Percentiles rank a stretch among this genome's conserved stretches.
Evolutionary conservation across 1,140 invertebrate species (phyloP).

Genomic region (Odontomachus brunneus): DNA sequence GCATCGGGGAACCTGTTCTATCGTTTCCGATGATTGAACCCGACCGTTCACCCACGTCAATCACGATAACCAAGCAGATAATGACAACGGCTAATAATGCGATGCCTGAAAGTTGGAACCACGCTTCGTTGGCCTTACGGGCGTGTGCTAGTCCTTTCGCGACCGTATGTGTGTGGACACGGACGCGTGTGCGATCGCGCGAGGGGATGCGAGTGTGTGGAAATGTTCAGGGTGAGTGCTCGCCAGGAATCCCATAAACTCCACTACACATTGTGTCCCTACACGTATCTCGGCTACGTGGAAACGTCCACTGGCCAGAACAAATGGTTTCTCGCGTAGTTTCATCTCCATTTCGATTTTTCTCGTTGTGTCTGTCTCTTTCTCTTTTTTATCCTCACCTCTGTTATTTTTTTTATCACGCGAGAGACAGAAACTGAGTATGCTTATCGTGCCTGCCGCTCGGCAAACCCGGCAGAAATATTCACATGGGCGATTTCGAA

Average conservation of each 20-base stretch:
- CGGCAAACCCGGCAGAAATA: conserved; percentile 20
- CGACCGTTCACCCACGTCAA: conserved; percentile 6
- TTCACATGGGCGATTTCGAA: not conserved
- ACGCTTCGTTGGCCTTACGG: conserved; percentile 82
- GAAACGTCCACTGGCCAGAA: conserved; percentile 33
- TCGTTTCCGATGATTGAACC: conserved; percentile 33
- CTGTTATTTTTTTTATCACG: not conserved
- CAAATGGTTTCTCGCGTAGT: conserved; percentile 17
- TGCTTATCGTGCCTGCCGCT: not conserved
- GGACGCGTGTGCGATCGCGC: conserved; percentile 11
- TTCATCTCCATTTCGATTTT: conserved; percentile 43
- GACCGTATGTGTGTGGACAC: conserved; percentile 63
- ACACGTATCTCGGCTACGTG: conserved; percentile 25
- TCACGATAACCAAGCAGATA: conserved; percentile 61
- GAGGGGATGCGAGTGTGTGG: conserved; percentile 69
- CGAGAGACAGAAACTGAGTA: conserved; percentile 7
- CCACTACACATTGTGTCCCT: conserved; percentile 27
- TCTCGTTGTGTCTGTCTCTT: not conserved
- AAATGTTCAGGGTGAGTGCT: conserved; percentile 83
- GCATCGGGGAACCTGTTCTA: not conserved
- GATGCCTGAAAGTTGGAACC: conserved; percentile 82
- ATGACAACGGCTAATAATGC: conserved; percentile 75
- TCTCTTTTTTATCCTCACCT: not conserved
- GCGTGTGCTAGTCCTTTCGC: conserved; percentile 74
- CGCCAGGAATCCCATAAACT: conserved; percentile 80